Evolutionary conservation across 30 jellyfish, hydroid and myxozoan species (phyloP).

Genomic region (Pseudorhiza aurosa): DNA sequence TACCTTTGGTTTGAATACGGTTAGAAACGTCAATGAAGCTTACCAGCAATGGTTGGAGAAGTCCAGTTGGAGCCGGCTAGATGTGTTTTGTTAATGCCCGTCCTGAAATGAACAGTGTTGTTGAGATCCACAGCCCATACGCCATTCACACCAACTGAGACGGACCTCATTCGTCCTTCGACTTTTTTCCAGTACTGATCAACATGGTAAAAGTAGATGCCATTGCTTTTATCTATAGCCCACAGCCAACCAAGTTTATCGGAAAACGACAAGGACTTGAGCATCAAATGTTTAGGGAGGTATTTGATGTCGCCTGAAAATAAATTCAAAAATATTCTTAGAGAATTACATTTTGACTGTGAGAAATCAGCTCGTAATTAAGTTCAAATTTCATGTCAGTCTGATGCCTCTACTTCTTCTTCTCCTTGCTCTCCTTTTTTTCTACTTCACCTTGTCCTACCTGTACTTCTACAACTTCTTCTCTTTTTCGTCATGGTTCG

Average conservation of each 20-base stretch:
- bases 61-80: constrained; percentile 37
- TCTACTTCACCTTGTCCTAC: too few species aligned
- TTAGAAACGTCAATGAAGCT: too few species aligned
- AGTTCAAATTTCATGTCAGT: too few species aligned
- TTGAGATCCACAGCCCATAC: constrained; percentile 27
- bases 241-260: constrained; percentile 36
- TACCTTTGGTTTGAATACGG: too few species aligned
- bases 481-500: too few species aligned
- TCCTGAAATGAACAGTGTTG: background rate
- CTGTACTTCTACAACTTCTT: too few species aligned
- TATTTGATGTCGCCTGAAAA: constrained; percentile 8
- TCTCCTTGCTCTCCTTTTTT: too few species aligned
- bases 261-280: constrained; percentile 1
- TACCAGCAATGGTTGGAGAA: too few species aligned
- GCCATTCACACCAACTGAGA: constrained; percentile 34
- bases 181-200: constrained; percentile 31
- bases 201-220: constrained; percentile 20
- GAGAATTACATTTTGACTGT: too few species aligned
- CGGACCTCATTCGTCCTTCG: background rate
- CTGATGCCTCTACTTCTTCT: too few species aligned
- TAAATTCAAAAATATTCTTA: background rate
- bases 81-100: background rate
- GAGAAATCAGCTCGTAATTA: too few species aligned
- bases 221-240: constrained; percentile 22
- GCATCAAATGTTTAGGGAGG: background rate